phyloP scores from a whole-genome alignment of 64 coral and sea anemone species.

The Anthopleura sola region DNA sequence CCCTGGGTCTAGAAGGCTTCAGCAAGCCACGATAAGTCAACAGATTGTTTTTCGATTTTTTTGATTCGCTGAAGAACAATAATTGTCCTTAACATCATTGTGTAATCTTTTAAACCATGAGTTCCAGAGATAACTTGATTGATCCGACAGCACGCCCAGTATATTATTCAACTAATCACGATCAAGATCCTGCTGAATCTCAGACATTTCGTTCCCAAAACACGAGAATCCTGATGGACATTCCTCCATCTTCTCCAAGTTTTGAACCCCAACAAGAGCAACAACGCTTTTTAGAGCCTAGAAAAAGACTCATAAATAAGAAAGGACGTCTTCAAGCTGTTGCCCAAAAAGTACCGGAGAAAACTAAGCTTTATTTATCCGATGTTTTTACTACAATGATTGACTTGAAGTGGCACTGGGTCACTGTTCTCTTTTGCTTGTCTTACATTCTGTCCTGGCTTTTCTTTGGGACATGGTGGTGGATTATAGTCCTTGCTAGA shows the following conservation, averaged over 20 bases:
- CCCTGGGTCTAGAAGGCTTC: neutral
- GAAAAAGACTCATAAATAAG: conserved; percentile 73
- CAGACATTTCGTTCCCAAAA: neutral
- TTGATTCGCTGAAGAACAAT: neutral
- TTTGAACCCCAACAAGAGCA: neutral
- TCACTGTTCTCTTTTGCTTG: conserved; percentile 56
- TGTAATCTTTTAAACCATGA: neutral
- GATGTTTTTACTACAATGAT: conserved; percentile 90
- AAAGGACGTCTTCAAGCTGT: conserved; percentile 58
- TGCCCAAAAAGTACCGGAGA: conserved; percentile 61
- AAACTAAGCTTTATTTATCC: conserved; percentile 63
- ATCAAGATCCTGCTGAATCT: neutral
- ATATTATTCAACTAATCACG: neutral
- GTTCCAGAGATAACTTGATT: neutral
- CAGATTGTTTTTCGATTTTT: too few relatives aligned
- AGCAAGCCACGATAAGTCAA: neutral
- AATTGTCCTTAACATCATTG: neutral
- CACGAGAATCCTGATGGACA: neutral
- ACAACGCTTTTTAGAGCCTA: neutral
- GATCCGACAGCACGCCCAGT: neutral
- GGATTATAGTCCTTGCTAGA: conserved; percentile 57
- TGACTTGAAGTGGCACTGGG: conserved; percentile 70
- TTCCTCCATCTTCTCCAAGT: conserved; percentile 7
- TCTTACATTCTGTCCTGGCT: conserved; percentile 79
- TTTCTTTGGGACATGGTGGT: conserved; percentile 78